Evolutionary conservation across 2,888 invertebrate species (phyloP).

Genomic region (Diloba caeruleocephala): DNA sequence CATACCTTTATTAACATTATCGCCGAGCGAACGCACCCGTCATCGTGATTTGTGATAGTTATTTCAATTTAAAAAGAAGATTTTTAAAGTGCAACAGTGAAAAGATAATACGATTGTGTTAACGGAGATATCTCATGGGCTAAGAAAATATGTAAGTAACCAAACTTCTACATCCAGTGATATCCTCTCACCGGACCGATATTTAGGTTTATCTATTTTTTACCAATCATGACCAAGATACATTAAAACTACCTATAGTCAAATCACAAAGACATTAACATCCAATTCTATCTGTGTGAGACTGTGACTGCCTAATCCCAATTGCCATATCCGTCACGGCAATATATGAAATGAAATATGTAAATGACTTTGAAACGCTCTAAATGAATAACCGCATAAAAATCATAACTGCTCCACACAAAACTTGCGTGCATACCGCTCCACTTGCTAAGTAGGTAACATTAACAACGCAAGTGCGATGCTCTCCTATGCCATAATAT

Average conservation of each 20-base stretch:
- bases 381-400: constrained; percentile 18
- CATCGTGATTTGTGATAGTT: constrained; percentile 3
- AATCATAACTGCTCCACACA: constrained; percentile 32
- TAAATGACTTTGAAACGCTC: constrained; percentile 16
- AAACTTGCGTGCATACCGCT: constrained; percentile 38
- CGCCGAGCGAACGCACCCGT: constrained; percentile 22
- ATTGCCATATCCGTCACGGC: too few relatives aligned
- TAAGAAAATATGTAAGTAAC: not conserved
- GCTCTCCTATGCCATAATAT: constrained; percentile 34
- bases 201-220: too few relatives aligned
- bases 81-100: constrained; percentile 1
- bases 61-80: not conserved
- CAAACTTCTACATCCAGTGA: too few relatives aligned
- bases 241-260: too few relatives aligned
- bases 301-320: too few relatives aligned
- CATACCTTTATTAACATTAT: constrained; percentile 17
- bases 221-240: too few relatives aligned
- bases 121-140: not conserved
- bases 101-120: constrained; percentile 5
- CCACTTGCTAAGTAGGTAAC: constrained; percentile 53
- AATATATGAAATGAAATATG: not conserved
- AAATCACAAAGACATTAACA: too few relatives aligned
- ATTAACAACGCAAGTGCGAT: constrained; percentile 37
- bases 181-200: too few relatives aligned
- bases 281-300: too few relatives aligned